Base-by-base conservation (phyloP, 2,113 vertebrate species). In the Garra rufa region DNA sequence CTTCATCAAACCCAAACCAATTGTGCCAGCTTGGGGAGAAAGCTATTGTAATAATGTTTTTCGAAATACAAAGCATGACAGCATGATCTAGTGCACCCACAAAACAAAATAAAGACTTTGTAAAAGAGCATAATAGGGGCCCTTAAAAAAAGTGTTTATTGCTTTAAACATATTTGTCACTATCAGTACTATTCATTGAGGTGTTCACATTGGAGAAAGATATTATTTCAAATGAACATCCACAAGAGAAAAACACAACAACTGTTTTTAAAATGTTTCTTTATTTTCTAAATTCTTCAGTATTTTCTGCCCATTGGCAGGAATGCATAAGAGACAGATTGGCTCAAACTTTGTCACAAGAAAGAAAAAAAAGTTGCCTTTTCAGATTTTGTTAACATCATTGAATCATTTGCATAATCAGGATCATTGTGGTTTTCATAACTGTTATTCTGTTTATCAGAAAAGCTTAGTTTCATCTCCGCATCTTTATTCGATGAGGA, bases 301-400 rank as follows among this genome's bases (percentile, higher is more conserved):
- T 95, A 92, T 92, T 95, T 97, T 97, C 97, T 96, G 96, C 95
- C 96, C 85, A 90, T 90, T 94, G 96, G 97, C 96, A 97, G 97
- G 97, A 99, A 98, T 99, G 97, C 96, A 97, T 97, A 93, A 94
- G 94, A 95, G 93, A 97, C 95, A 96, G 94, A 97, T 96, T 96
- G 97, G 97, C 97, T 98, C 97, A 98, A 97, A 97, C 94, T 95
- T 95, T 92, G 95, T 97, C 96, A 97, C 95, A 96, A 96, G 94
- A 96, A 96, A 95, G 94, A 94, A 93, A 88, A 97, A 94, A 95
- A 95, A 94, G n/a, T 52, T 92, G 90, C 92, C 75, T 59, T 92
- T 94, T 95, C 92, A 94, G 93, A 93, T 95, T 94, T 95, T 92
- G 82, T 87, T 81, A 70, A 77, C 78, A 90, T 90, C 75, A 85